A percentile compares a stretch with the other conserved stretches of the same genome.
These are phyloP conservation scores for Poecilia gillii DNA, from an alignment of 2,797 vertebrate genomes.

Conservation along the genomic window DNA sequence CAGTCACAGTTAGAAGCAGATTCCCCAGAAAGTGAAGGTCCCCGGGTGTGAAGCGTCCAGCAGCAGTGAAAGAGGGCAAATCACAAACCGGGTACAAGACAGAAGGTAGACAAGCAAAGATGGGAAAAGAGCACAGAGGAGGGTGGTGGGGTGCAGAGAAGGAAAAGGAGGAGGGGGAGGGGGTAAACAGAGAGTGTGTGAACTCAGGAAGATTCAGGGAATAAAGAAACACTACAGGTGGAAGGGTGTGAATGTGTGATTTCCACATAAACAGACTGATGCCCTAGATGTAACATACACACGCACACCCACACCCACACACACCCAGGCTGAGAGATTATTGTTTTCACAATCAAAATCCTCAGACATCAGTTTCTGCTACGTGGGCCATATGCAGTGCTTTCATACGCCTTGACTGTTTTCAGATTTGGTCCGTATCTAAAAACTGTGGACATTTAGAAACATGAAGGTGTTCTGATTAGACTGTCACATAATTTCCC, in stretches of 20 bases:
- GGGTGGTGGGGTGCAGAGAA: conserved; percentile 17
- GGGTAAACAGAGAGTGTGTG: conserved; percentile 49
- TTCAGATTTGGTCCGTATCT: not conserved
- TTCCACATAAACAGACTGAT: conserved; percentile 9
- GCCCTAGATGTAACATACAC: conserved; percentile 2
- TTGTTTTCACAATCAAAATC: conserved; percentile 3
- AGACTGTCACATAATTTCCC: not conserved
- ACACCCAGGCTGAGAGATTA: not conserved
- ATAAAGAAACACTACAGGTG: conserved; percentile 28
- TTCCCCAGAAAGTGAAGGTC: conserved; percentile 20
- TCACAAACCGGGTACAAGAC: conserved; percentile 24
- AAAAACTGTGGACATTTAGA: too few relatives aligned
- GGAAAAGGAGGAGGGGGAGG: not conserved
- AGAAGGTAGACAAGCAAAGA: conserved; percentile 7
- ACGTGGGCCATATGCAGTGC: not conserved
- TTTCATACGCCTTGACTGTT: not conserved
- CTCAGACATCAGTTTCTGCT: conserved; percentile 5
- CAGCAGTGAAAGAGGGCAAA: conserved; percentile 67
- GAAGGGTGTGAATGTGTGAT: conserved; percentile 31
- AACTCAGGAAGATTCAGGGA: conserved; percentile 39
- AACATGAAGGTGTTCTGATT: too few relatives aligned
- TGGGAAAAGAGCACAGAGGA: not conserved
- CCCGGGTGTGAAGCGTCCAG: conserved; percentile 16
- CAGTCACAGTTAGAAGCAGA: conserved; percentile 36
- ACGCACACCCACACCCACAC: conserved; percentile 10